These are phyloP conservation scores for Cheilosia vulpina DNA, from an alignment of 2,888 invertebrate genomes.

Conservation along the genomic window DNA sequence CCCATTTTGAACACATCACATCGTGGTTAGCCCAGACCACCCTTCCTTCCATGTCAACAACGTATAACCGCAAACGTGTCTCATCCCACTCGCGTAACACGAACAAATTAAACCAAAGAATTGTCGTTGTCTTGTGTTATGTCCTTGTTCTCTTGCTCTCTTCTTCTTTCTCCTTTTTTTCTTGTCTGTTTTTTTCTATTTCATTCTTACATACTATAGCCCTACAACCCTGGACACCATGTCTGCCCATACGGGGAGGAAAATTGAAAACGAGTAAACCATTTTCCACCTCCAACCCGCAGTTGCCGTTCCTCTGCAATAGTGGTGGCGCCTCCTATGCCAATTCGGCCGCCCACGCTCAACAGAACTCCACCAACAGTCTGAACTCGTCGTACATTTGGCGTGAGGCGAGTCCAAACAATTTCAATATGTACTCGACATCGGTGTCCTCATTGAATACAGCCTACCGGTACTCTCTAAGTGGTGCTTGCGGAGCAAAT, in stretches of 20 bases:
- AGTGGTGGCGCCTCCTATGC: conserved; percentile 73
- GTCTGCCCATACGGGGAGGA: conserved; percentile 83
- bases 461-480: conserved; percentile 80
- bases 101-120: conserved; percentile 36
- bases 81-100: conserved; percentile 69
- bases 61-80: conserved; percentile 41
- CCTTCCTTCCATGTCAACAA: conserved; percentile 48
- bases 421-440: conserved; percentile 83
- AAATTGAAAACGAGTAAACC: conserved; percentile 84
- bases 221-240: conserved; percentile 84
- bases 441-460: conserved; percentile 82
- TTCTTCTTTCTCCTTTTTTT: conserved; percentile 80
- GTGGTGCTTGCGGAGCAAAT: conserved; percentile 75
- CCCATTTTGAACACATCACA: conserved; percentile 50
- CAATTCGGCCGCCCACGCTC: conserved; percentile 75
- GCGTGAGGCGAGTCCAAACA: conserved; percentile 84
- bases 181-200: conserved; percentile 76
- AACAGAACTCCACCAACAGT: conserved; percentile 82
- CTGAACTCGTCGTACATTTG: conserved; percentile 84
- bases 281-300: conserved; percentile 84
- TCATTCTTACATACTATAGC: conserved; percentile 77
- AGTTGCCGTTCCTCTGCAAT: conserved; percentile 82
- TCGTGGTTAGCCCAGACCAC: conserved; percentile 17
- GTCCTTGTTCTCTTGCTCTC: conserved; percentile 80
- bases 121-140: conserved; percentile 77